Conservation (phyloP, 2,888 invertebrate species). For the Machimus rusticus region DNA sequence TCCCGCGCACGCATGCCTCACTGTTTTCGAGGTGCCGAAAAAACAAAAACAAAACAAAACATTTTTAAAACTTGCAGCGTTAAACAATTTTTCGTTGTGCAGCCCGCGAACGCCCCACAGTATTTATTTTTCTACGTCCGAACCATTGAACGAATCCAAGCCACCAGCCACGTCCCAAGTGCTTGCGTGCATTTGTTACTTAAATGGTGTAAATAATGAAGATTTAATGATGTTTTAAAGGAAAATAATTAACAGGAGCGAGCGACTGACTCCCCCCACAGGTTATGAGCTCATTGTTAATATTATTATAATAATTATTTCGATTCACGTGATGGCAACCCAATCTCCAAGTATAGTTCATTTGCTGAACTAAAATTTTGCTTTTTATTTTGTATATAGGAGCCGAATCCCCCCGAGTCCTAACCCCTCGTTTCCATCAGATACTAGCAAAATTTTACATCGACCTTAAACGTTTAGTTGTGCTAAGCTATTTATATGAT, state of each 20-base stretch:
- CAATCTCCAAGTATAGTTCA: background rate
- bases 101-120: background rate
- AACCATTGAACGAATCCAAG: background rate
- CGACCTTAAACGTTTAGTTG: slow-evolving; percentile 15
- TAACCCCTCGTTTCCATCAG: background rate
- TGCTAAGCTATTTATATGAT: slow-evolving; percentile 30
- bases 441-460: slow-evolving; percentile 20
- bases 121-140: background rate
- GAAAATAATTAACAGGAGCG: slow-evolving; percentile 5
- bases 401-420: background rate
- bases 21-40: background rate
- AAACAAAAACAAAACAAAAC: background rate
- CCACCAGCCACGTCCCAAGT: background rate
- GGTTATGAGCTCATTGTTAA: slow-evolving; percentile 26
- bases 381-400: slow-evolving; percentile 5
- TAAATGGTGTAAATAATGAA: background rate
- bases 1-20: background rate
- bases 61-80: background rate
- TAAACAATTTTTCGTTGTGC: background rate
- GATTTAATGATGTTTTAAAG: background rate
- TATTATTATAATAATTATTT: slow-evolving; percentile 3
- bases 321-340: background rate
- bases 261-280: background rate
- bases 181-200: slow-evolving; percentile 29
- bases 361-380: background rate